phyloP scores from a whole-genome alignment of 2,113 vertebrate species.

The Pimephales promelas region DNA sequence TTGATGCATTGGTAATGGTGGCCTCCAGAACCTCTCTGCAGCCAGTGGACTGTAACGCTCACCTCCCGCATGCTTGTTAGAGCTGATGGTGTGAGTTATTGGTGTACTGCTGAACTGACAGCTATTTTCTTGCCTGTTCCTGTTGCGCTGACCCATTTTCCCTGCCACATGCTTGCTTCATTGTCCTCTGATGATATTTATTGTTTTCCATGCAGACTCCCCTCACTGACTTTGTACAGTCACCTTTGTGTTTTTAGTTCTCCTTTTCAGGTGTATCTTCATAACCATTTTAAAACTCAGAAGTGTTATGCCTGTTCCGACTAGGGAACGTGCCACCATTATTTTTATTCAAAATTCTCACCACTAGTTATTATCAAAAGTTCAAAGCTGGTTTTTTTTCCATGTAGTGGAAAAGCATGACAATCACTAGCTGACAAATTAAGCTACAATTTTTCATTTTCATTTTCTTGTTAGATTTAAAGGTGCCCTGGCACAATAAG shows the following conservation, averaged over 20 bases:
- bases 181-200: conserved; percentile 21
- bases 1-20: conserved; percentile 39
- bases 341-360: neutral
- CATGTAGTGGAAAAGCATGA: no score
- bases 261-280: neutral
- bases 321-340: no score
- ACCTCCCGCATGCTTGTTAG: conserved; percentile 23
- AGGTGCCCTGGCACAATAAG: no score
- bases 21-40: conserved; percentile 2
- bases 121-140: conserved; percentile 20
- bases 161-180: conserved; percentile 1
- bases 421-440: no score
- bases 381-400: no score
- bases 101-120: conserved; percentile 11
- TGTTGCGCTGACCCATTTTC: conserved; percentile 26
- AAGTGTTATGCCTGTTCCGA: no score
- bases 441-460: no score
- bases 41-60: conserved; percentile 12
- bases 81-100: conserved; percentile 34
- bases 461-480: no score
- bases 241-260: neutral
- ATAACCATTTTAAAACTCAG: neutral
- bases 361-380: no score
- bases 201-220: neutral
- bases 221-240: neutral